Percentiles rank a stretch among this genome's conserved stretches.
phyloP scores from a whole-genome alignment of 2,888 invertebrate species.

The Panzeria rudis region DNA sequence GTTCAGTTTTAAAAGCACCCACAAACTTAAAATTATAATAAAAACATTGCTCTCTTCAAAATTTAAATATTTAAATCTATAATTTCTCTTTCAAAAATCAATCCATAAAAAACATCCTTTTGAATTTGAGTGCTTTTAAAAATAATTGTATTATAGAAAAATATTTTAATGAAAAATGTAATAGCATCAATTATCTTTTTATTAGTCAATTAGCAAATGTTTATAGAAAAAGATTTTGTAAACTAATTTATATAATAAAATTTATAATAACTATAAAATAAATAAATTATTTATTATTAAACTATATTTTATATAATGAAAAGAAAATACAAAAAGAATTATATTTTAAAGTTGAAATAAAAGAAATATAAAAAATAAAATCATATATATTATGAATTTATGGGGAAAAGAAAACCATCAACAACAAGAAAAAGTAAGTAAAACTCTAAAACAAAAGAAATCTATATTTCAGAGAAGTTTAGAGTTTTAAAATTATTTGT shows the following conservation, averaged over 20 bases:
- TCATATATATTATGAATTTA: no score
- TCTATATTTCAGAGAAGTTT: no score
- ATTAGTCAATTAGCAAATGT: conserved; percentile 81
- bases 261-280: conserved; percentile 38
- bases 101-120: no score
- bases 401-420: not conserved
- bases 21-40: no score
- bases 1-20: no score
- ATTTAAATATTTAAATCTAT: no score
- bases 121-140: no score
- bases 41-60: no score
- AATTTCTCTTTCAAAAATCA: no score
- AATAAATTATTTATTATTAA: conserved; percentile 66
- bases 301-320: conserved; percentile 43
- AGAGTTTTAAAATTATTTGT: no score
- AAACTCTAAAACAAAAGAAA: no score
- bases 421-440: not conserved
- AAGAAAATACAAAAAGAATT: conserved; percentile 28
- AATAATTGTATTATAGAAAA: conserved; percentile 40
- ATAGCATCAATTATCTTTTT: conserved; percentile 55
- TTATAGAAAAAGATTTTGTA: conserved; percentile 55
- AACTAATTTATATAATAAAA: conserved; percentile 44
- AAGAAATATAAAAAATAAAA: not conserved
- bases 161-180: conserved; percentile 11
- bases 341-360: conserved; percentile 40